Evolutionary conservation across 2,113 vertebrate species (phyloP).

Genomic region (Micromys minutus): DNA sequence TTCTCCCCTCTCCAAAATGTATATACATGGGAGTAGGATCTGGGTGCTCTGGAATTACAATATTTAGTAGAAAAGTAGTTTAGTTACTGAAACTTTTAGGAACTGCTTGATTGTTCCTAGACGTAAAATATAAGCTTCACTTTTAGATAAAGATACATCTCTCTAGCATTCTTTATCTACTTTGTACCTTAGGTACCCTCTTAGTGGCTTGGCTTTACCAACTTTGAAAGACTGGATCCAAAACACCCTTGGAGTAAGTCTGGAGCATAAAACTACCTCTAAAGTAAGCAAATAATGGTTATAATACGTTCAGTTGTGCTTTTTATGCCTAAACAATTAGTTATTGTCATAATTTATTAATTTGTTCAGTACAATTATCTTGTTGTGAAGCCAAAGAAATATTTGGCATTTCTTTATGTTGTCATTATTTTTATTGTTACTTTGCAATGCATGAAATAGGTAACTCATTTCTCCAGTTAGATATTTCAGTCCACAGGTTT

Average conservation of each 20-base stretch:
- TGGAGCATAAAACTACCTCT: constrained; percentile 95
- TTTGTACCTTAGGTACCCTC: constrained; percentile 90
- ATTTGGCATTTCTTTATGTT: constrained; percentile 34
- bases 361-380: constrained; percentile 45
- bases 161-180: constrained; percentile 74
- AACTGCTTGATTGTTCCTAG: constrained; percentile 32
- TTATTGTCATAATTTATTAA: constrained; percentile 38
- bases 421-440: neutral
- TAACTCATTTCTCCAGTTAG: neutral
- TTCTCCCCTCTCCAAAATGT: neutral
- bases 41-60: neutral
- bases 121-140: constrained; percentile 53
- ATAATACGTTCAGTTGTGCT: constrained; percentile 12
- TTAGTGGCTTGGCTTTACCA: constrained; percentile 95
- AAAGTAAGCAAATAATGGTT: constrained; percentile 89
- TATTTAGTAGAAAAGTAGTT: constrained; percentile 8
- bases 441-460: constrained; percentile 30
- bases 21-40: neutral
- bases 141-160: constrained; percentile 57
- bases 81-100: constrained; percentile 2
- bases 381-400: constrained; percentile 40
- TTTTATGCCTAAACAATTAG: constrained; percentile 43
- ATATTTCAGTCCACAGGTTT: neutral
- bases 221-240: constrained; percentile 96
- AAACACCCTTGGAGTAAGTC: constrained; percentile 91